Evolutionary conservation across 2,113 vertebrate genomes (phyloP), one percentile per base, ranked within the genome.

Genomic region (Callospermophilus lateralis): DNA sequence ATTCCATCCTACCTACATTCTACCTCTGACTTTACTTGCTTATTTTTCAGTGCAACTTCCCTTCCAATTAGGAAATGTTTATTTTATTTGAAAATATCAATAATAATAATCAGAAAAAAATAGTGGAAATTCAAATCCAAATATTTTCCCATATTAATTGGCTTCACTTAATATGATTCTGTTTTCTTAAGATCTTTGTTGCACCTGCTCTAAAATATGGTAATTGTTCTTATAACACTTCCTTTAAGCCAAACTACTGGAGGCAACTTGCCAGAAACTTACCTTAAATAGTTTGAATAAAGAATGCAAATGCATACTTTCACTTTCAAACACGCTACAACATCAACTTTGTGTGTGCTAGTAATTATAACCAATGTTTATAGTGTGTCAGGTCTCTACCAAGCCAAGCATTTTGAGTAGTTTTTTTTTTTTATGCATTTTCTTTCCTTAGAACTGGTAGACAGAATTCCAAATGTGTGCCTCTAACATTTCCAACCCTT

Each of bases 331-430:
- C 6, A n/a, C 5, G 67, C 4, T 37, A 45, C 16, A 74, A 28
- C 55, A 76, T 20, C 84, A 81, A 73, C 32, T 80, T 84, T 94
- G 30, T 37, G 20, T 92, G 42, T 90, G 37, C 78, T 89, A 70
- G 32, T 89, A 63, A 89, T 89, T 63, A 72, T 63, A 87, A 76
- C 28, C n/a, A 63, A 32, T 93, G 53, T 93, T 97, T 96, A 48
- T 55, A 32, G 42, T 92, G 26, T 93, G 37, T 93, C 45, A 85
- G 89, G 2, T 92, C 13, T 94, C 26, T 10, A 81, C 7, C 63
- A 22, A 89, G 39, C 32, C 77, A 91, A 73, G 10, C 7, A 61
- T 58, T 61, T 78, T 48, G 28, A 94, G 24, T 93, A 34, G 55
- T 94, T 94, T 10, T 16, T 89, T 45, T 45, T 45, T 5, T 9